Percentiles rank a stretch among this genome's conserved stretches.
phyloP scores from a whole-genome alignment of 2,113 vertebrate genomes.

The Xiphophorus hellerii region DNA sequence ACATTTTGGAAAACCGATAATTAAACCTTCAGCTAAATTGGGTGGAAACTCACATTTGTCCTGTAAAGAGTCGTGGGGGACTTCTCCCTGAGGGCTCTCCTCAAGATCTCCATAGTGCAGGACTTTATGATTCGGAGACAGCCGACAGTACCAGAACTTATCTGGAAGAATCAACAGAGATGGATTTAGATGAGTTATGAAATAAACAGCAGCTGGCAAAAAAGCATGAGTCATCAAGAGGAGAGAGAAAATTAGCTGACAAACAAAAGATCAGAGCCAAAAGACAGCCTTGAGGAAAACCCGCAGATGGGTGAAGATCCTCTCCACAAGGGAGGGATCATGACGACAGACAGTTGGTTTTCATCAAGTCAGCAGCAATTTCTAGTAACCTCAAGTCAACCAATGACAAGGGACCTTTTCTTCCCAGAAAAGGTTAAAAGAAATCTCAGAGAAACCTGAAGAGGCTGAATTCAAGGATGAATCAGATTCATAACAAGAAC shows the following conservation, averaged over 20 bases:
- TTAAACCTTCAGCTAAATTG: background rate
- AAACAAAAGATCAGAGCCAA: conserved; percentile 22
- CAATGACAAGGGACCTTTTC: background rate
- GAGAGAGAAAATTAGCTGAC: conserved; percentile 42
- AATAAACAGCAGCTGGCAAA: conserved; percentile 41
- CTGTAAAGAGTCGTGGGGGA: conserved; percentile 95
- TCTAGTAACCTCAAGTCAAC: background rate
- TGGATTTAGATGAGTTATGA: conserved; percentile 48
- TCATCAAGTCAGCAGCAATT: conserved; percentile 23
- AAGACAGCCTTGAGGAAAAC: conserved; percentile 56
- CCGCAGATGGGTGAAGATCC: conserved; percentile 59
- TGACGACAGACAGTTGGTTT: conserved; percentile 39
- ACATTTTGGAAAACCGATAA: no score
- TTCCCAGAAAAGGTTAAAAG: background rate
- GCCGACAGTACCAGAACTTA: conserved; percentile 98
- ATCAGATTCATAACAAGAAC: no score
- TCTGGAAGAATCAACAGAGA: conserved; percentile 79
- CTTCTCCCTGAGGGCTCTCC: conserved; percentile 96
- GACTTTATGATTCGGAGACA: conserved; percentile 99
- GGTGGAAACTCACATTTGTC: conserved; percentile 90
- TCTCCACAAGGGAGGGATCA: conserved; percentile 43
- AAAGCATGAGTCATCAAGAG: conserved; percentile 54
- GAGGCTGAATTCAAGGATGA: background rate
- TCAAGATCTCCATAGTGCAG: conserved; percentile 98
- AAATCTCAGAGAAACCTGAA: background rate